Conservation (phyloP, 2,797 vertebrate genomes). For the Mus spretus region DNA sequence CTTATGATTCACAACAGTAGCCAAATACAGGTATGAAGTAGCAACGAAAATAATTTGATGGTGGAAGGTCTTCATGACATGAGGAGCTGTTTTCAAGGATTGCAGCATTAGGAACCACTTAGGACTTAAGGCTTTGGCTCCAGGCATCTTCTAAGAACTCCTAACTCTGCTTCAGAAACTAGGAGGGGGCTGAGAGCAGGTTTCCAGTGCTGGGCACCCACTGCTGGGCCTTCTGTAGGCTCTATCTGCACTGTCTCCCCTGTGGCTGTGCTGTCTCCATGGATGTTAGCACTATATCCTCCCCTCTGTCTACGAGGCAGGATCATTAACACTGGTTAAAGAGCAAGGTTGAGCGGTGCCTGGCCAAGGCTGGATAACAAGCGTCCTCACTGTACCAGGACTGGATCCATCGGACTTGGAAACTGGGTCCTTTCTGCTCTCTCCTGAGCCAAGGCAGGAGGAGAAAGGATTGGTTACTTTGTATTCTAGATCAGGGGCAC, state of each 20-base stretch:
- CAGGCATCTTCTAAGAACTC: background rate
- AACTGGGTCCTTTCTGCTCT: background rate
- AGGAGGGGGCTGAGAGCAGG: background rate
- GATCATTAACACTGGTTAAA: background rate
- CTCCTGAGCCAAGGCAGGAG: background rate
- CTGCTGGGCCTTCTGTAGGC: background rate
- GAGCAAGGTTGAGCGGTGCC: background rate
- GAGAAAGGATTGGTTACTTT: background rate
- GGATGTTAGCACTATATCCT: background rate
- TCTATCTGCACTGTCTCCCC: background rate
- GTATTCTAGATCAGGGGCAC: background rate
- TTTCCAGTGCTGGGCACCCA: background rate
- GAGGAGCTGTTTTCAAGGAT: background rate
- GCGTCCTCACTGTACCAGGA: too few species aligned
- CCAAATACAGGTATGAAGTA: background rate
- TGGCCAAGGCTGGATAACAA: background rate
- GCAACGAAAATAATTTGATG: background rate
- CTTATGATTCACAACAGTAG: background rate
- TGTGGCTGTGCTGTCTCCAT: fast-evolving
- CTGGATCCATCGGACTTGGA: background rate
- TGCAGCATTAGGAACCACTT: background rate
- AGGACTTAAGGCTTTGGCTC: background rate
- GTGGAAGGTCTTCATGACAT: background rate
- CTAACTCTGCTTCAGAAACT: background rate
- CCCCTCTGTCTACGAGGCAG: background rate